These are phyloP conservation scores for Lagodon rhomboides DNA, from an alignment of 2,797 vertebrate genomes.

Conservation along the genomic window DNA sequence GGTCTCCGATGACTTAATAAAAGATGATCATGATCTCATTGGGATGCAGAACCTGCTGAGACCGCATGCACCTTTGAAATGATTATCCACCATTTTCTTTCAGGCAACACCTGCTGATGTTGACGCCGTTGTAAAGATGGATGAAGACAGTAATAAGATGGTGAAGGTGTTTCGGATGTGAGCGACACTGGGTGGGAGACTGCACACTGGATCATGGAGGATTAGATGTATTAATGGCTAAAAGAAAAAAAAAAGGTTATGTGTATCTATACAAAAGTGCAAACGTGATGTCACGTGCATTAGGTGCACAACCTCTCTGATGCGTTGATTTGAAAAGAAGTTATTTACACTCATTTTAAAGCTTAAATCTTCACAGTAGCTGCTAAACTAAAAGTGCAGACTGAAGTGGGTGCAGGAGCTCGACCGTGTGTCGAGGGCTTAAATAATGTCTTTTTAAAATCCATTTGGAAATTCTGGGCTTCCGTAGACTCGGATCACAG, in stretches of 20 bases:
- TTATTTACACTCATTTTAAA: too few relatives aligned
- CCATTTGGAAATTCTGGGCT: too few relatives aligned
- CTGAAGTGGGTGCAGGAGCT: too few relatives aligned
- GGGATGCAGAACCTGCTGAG: conserved; percentile 27
- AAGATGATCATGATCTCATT: conserved; percentile 18
- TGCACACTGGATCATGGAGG: not conserved
- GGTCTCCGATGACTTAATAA: conserved; percentile 11
- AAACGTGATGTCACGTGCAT: not conserved
- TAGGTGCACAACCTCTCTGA: not conserved
- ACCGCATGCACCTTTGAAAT: conserved; percentile 15
- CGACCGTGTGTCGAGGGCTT: too few relatives aligned
- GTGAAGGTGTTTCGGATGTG: not conserved
- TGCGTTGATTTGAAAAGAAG: not conserved
- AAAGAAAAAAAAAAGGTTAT: not conserved
- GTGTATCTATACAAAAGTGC: not conserved
- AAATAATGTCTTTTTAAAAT: too few relatives aligned
- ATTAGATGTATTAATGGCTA: not conserved
- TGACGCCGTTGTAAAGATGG: not conserved
- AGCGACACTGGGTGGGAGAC: not conserved
- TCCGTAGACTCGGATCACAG: too few relatives aligned
- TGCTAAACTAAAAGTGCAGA: too few relatives aligned
- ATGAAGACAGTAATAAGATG: not conserved
- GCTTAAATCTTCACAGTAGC: too few relatives aligned
- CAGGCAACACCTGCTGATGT: not conserved
- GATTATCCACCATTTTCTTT: not conserved